Base-by-base conservation (phyloP, 1,140 invertebrate genomes). In the Phenacoccus solenopsis region DNA sequence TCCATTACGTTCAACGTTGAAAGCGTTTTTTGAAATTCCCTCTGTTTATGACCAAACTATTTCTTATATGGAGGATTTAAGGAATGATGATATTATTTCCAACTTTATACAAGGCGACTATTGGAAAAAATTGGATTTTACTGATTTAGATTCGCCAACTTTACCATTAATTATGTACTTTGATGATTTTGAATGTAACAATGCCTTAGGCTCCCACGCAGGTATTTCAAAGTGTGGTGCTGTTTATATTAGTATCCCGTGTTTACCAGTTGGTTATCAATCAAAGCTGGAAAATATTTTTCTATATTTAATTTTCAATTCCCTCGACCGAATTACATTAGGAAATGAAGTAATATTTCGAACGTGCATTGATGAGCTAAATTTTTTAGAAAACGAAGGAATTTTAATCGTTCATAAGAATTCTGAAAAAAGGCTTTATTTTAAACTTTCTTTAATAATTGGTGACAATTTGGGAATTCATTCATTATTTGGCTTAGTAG, bases 281-380 rank as follows among this genome's bases (percentile, higher is more conserved):
- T 72, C 73, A 28, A 72, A 70, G 70, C 35, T 73, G n/a, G 70
- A 70, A 20, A 73, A 73, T 71, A 73, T 74, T 28, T 74, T 74
- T 71, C 69, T 74, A 35, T 9, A 28, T 69, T 27, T 64, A 49
- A 12, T 74, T 5, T 69, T 61, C 13, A 70, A 72, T 68, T 20
- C 72, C 7, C 0, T 16, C 30, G 70, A 73, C 30, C 30, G 70
- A n/a, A 59, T 70, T 16, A 7, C 35, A 20, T 73, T 64, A 35
- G 49, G 30, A 3, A 30, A 70, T 38, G 21, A 30, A 7, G 68
- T 57, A 27, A 67, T 74, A 13, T 74, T 73, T 67, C 21, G 57
- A 35, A 30, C 59, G 30, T 3, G 73, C 0, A 72, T 75, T 32
- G 35, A 73, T 67, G 70, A 75, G 69, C 57, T 75, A n/a, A 75